Evolutionary conservation across 2,797 vertebrate genomes (phyloP).

Genomic region (Cirrhinus mrigala): DNA sequence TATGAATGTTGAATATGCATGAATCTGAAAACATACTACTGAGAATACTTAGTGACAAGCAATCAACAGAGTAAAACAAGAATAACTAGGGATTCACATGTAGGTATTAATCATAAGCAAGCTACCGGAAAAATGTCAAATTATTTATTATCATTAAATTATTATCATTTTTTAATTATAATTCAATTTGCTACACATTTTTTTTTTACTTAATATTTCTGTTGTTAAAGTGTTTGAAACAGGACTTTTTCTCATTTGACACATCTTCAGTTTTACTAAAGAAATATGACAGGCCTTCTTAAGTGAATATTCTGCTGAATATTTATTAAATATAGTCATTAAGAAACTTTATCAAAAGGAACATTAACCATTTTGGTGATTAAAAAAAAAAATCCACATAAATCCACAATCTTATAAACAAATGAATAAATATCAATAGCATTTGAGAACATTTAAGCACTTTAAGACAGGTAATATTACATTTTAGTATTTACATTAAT

Average conservation of each 20-base stretch:
- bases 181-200: not conserved
- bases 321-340: not conserved
- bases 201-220: not conserved
- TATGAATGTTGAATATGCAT: constrained; percentile 16
- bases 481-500: not conserved
- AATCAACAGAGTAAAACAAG: not conserved
- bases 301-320: not conserved
- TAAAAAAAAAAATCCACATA: too few species aligned
- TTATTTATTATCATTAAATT: too few species aligned
- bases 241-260: not conserved
- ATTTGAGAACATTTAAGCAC: too few species aligned
- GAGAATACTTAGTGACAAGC: not conserved
- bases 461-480: not conserved
- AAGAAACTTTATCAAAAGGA: not conserved
- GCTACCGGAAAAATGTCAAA: too few species aligned
- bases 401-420: too few species aligned
- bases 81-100: not conserved
- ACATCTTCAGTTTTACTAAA: not conserved
- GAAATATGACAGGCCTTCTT: not conserved
- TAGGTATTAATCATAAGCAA: not conserved
- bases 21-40: not conserved
- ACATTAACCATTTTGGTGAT: not conserved
- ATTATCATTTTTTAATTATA: not conserved
- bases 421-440: too few species aligned
- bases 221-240: not conserved